Conservation (phyloP, 2,113 vertebrate genomes). For the Pica pica region DNA sequence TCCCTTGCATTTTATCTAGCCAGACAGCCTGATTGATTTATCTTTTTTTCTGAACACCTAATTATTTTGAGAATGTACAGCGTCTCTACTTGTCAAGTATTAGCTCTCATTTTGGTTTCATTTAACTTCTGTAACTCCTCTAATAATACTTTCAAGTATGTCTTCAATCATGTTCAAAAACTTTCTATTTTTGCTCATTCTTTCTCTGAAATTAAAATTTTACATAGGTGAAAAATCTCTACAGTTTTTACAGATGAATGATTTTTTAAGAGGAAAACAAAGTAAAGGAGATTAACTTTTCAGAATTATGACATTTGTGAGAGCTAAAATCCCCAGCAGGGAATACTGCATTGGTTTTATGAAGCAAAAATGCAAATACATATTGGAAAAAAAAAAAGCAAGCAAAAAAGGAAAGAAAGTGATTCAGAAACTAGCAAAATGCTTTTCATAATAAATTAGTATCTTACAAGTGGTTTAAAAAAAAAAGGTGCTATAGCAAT, state of each 20-base stretch:
- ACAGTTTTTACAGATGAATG: neutral
- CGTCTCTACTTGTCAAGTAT: neutral
- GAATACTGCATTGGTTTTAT: neutral
- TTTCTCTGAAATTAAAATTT: constrained; percentile 40
- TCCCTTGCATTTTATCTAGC: neutral
- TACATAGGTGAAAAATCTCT: constrained; percentile 3
- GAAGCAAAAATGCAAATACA: neutral
- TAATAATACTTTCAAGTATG: constrained; percentile 31
- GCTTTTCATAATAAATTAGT: neutral
- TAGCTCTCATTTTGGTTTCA: constrained; percentile 34
- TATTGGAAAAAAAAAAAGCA: accelerated
- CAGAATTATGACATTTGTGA: neutral
- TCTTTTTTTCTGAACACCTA: neutral
- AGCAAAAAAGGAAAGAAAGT: neutral
- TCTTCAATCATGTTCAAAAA: constrained; percentile 48
- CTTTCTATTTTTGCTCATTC: constrained; percentile 16
- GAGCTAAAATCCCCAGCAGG: neutral
- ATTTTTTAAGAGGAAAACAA: neutral
- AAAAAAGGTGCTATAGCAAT: neutral
- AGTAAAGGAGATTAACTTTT: neutral
- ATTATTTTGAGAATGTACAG: constrained; percentile 36
- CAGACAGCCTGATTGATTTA: neutral
- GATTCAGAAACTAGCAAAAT: neutral
- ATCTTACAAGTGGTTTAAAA: neutral
- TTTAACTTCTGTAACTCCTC: constrained; percentile 26